Evolutionary conservation across 2,888 invertebrate species (phyloP).

Genomic region (Spisula solida): DNA sequence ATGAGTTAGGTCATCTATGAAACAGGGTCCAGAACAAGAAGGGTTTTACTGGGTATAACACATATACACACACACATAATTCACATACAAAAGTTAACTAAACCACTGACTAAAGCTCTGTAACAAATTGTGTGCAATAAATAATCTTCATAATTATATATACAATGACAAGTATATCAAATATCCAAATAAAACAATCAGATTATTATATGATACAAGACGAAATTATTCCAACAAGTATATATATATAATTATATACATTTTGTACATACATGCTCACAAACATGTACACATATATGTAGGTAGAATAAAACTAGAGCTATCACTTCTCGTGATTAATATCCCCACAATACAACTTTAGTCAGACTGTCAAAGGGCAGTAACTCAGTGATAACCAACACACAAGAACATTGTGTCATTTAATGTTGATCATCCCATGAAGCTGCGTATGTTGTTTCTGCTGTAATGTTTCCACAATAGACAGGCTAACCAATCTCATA

Average conservation of each 20-base stretch:
- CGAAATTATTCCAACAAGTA: background rate
- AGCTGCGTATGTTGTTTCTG: too few species aligned
- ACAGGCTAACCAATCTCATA: too few species aligned
- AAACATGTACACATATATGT: too few species aligned
- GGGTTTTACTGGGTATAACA: background rate
- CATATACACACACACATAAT: background rate
- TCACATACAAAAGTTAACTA: background rate
- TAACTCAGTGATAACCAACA: too few species aligned
- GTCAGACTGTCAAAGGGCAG: too few species aligned
- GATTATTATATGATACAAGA: constrained; percentile 17
- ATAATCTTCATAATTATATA: constrained; percentile 3
- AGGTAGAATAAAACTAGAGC: too few species aligned
- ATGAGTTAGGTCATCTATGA: background rate
- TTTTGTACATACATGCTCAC: background rate
- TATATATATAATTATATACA: background rate
- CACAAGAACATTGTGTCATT: too few species aligned
- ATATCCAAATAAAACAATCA: constrained; percentile 20
- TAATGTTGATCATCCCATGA: too few species aligned
- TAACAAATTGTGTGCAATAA: constrained; percentile 13
- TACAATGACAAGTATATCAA: constrained; percentile 8
- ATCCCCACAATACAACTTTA: too few species aligned
- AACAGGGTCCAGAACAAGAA: background rate
- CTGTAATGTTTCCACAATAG: too few species aligned
- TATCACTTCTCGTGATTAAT: too few species aligned
- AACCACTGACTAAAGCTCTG: constrained; percentile 6